Percentiles rank a stretch among this genome's conserved stretches.
Conservation (phyloP, 2,797 vertebrate genomes). For the Hippocampus kuda region DNA sequence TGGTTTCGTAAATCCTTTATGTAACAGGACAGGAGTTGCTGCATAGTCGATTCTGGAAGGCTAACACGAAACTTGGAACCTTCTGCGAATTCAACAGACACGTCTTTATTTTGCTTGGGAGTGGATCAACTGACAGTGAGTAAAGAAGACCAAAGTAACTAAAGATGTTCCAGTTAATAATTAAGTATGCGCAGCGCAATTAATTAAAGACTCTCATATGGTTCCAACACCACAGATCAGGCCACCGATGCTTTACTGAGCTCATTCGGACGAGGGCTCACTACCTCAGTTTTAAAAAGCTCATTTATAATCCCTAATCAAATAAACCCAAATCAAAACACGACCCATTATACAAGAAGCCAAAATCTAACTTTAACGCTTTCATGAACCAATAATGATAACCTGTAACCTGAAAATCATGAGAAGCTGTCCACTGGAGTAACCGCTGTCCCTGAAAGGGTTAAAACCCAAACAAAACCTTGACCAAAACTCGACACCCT, state of each 20-base stretch:
- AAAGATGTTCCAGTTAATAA: conserved; percentile 41
- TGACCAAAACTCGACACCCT: not conserved
- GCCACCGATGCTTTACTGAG: conserved; percentile 41
- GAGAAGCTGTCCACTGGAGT: too few relatives aligned
- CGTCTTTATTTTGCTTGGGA: conserved; percentile 15
- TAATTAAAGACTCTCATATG: conserved; percentile 58
- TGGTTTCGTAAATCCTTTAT: conserved; percentile 37
- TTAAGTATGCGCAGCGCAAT: conserved; percentile 31
- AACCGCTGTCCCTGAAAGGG: too few relatives aligned
- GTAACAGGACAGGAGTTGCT: conserved; percentile 16
- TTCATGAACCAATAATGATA: too few relatives aligned
- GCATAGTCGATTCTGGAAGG: conserved; percentile 27
- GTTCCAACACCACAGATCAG: conserved; percentile 23
- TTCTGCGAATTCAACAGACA: conserved; percentile 22
- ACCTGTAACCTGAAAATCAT: too few relatives aligned
- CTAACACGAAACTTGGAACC: conserved; percentile 8
- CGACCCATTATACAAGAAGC: not conserved
- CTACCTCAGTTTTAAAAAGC: conserved; percentile 26
- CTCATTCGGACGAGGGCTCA: conserved; percentile 46
- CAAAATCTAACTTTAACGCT: not conserved
- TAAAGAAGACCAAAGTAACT: conserved; percentile 34
- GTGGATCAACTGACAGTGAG: conserved; percentile 23
- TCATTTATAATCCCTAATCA: not conserved
- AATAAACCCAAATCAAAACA: not conserved
- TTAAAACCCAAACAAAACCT: not conserved